phyloP scores from a whole-genome alignment of 2,797 vertebrate species.

The Aotus griseimembra region DNA sequence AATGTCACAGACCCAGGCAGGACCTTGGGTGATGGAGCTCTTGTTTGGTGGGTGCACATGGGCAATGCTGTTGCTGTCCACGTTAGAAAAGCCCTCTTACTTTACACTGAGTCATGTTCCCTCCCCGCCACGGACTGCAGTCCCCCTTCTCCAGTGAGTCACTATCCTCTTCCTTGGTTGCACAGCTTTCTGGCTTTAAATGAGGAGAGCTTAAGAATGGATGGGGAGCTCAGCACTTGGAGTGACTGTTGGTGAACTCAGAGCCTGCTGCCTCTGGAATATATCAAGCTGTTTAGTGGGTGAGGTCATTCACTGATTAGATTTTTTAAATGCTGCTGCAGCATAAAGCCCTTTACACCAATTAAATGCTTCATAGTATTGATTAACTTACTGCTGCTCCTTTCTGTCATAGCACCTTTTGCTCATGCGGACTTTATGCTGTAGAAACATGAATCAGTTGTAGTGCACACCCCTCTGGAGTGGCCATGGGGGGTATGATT shows the following conservation, averaged over 20 bases:
- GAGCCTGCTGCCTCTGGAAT: background rate
- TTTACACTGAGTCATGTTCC: background rate
- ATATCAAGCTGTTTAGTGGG: background rate
- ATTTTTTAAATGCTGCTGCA: background rate
- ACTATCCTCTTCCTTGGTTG: background rate
- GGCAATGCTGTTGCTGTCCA: too few relatives aligned
- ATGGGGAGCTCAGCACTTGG: constrained; percentile 20
- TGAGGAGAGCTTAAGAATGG: constrained; percentile 30
- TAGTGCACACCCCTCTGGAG: background rate
- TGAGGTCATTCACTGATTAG: background rate
- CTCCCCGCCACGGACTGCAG: background rate
- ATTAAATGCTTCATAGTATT: background rate
- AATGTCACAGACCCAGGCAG: background rate
- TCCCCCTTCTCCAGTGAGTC: background rate
- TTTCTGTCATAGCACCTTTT: background rate
- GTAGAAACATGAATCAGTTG: background rate
- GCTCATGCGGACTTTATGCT: background rate
- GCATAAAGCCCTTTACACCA: background rate
- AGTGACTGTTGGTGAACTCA: background rate
- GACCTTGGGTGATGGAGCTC: background rate
- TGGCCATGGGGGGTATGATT: background rate
- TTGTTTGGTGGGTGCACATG: background rate
- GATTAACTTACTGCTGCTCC: background rate
- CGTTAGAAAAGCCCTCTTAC: background rate
- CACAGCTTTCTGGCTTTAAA: background rate